Conservation (phyloP, 2,113 vertebrate genomes). For the Australoheros scitulus region DNA sequence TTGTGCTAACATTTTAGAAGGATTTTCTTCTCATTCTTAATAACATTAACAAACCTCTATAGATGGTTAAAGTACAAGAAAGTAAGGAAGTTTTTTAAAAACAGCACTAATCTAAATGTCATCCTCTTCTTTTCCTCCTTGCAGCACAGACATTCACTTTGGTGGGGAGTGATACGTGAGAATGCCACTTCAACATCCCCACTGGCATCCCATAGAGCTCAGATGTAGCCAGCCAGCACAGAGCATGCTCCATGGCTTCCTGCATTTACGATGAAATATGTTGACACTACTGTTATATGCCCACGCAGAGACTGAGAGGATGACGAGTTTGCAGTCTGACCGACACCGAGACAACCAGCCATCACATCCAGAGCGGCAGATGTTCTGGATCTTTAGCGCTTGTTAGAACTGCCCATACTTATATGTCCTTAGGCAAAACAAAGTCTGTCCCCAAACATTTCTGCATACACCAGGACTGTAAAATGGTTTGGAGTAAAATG, state of each 20-base stretch:
- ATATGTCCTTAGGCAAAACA: not conserved
- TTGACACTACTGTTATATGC: slow-evolving; percentile 41
- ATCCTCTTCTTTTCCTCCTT: not conserved
- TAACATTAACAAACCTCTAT: too few species aligned
- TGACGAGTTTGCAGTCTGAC: not conserved
- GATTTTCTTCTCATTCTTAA: too few species aligned
- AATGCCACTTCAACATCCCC: not conserved
- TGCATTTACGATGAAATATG: slow-evolving; percentile 50
- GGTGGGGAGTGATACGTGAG: slow-evolving; percentile 76
- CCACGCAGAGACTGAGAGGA: slow-evolving; percentile 16
- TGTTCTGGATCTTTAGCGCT: slow-evolving; percentile 4
- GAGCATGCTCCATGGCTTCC: slow-evolving; percentile 57
- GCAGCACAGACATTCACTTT: slow-evolving; percentile 71
- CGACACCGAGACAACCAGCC: slow-evolving; percentile 3
- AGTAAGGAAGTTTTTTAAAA: not conserved
- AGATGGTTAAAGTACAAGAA: too few species aligned
- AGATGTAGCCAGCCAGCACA: slow-evolving; percentile 61
- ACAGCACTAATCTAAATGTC: not conserved
- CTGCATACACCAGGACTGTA: slow-evolving; percentile 13
- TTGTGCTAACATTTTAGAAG: too few species aligned
- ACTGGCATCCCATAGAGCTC: slow-evolving; percentile 38
- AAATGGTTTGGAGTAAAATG: slow-evolving; percentile 16
- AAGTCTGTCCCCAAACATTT: slow-evolving; percentile 11
- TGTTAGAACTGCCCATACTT: slow-evolving; percentile 17
- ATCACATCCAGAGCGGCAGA: slow-evolving; percentile 17